phyloP scores from a whole-genome alignment of 2,113 vertebrate species.

The Anthoscopus minutus region DNA sequence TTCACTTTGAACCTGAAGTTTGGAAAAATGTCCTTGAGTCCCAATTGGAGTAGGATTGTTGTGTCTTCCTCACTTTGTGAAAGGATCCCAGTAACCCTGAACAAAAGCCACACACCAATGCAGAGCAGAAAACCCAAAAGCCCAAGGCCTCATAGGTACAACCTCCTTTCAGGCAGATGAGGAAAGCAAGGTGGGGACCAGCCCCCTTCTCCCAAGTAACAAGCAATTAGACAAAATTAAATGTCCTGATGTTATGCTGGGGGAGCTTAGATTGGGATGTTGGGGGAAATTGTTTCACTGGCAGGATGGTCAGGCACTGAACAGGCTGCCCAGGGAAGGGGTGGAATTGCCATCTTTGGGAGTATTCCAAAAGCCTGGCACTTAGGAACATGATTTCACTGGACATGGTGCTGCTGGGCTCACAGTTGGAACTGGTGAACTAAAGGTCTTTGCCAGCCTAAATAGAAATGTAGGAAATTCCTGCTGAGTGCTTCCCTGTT shows the following conservation, averaged over 20 bases:
- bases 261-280: neutral
- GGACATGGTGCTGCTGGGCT: neutral
- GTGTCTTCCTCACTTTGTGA: too few relatives aligned
- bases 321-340: neutral
- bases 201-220: neutral
- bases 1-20: too few relatives aligned
- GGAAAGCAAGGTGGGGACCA: neutral
- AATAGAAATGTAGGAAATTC: neutral
- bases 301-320: neutral
- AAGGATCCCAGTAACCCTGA: too few relatives aligned
- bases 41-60: too few relatives aligned
- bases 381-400: neutral
- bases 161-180: neutral
- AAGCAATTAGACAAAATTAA: neutral
- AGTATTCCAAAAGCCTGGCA: neutral
- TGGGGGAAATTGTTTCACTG: neutral
- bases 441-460: neutral
- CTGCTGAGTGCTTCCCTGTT: neutral
- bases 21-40: too few relatives aligned
- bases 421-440: neutral
- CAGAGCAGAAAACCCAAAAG: too few relatives aligned
- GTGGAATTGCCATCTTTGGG: neutral
- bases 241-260: neutral
- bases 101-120: too few relatives aligned
- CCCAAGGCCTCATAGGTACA: too few relatives aligned